Percentiles rank a stretch among this genome's conserved stretches.
Conservation (phyloP, 2,888 invertebrate species). For the Helicoverpa assulta region DNA sequence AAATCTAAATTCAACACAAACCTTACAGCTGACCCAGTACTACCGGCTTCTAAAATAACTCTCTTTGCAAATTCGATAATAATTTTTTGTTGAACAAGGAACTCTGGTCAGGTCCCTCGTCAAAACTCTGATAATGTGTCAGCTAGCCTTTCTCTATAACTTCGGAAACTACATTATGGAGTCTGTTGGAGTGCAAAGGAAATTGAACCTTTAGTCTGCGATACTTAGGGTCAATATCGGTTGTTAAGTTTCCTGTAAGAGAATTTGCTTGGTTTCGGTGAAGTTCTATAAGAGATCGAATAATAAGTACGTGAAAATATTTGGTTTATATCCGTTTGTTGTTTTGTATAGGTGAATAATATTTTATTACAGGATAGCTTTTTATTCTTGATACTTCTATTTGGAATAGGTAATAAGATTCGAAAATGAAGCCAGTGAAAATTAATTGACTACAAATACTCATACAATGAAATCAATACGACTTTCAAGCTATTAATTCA, state of each 20-base stretch:
- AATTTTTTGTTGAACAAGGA: conserved; percentile 46
- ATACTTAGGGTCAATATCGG: conserved; percentile 2
- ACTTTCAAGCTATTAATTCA: too few species aligned
- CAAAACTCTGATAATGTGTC: conserved; percentile 67
- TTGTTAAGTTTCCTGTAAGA: neutral
- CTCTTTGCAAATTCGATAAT: conserved; percentile 23
- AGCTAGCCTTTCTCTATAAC: conserved; percentile 38
- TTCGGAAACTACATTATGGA: conserved; percentile 16
- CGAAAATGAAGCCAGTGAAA: too few species aligned
- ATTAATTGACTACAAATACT: too few species aligned
- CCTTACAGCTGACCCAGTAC: neutral
- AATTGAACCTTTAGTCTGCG: neutral
- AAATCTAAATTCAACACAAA: neutral
- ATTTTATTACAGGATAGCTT: neutral
- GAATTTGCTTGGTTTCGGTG: conserved; percentile 8
- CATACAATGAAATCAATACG: too few species aligned
- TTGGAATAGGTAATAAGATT: too few species aligned
- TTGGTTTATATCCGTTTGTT: conserved; percentile 1
- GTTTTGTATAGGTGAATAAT: neutral
- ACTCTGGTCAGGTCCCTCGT: conserved; percentile 57
- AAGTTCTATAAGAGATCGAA: conserved; percentile 29
- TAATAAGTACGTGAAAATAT: conserved; percentile 20
- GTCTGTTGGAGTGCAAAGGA: neutral
- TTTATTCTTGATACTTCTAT: neutral
- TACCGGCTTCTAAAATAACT: conserved; percentile 8